Evolutionary conservation across 2,888 invertebrate species (phyloP), one percentile per base, ranked within the genome.

Genomic region (Drosophila kanekoi): DNA sequence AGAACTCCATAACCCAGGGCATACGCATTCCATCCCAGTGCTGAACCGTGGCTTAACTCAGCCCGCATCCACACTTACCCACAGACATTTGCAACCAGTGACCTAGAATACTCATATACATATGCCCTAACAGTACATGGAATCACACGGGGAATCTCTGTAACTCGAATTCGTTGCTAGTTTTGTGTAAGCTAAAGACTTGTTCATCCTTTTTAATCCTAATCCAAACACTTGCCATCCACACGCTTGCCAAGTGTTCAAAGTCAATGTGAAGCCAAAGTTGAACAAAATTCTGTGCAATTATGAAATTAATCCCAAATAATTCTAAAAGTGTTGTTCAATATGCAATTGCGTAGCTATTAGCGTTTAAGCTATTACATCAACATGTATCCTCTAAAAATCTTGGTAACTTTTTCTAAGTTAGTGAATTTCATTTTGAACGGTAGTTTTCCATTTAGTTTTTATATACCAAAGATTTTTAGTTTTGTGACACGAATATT

Each of bases 1-100:
- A 97, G 92, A 96, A 97, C 91, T 97, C 97, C 58, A 95, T 97
- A 65, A 97, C 97, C 41, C 92, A 92, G 84, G 92, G 92, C 76
- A 92, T 92, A 81, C 90, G 92, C 79, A 92, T 92, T 80, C 90
- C 93, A 71, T 92, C 93, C 58, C 92, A 93, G 78, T 92, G 92
- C 86, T 92, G 90, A 87, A 62, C 23, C 14, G 14, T 6, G 9
- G 4, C n/a, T 18, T 23, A 9, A 13, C 28, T 35, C 51, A 16
- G 43, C 47, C 48, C 51, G 16, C 16, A 40, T 52, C 59, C 51
- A 54, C 56, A 63, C 45, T 49, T 71, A 72, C 81, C 85, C 83
- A 79, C 87, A 84, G 79, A 88, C 61, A 79, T 70, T 69, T 79
- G 89, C 72, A 84, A 84, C 89, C 89, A 79, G 85, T 85, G 85